Evolutionary conservation across 92 coral and sea anemone species (phyloP).

Genomic region (Paramuricea clavata): DNA sequence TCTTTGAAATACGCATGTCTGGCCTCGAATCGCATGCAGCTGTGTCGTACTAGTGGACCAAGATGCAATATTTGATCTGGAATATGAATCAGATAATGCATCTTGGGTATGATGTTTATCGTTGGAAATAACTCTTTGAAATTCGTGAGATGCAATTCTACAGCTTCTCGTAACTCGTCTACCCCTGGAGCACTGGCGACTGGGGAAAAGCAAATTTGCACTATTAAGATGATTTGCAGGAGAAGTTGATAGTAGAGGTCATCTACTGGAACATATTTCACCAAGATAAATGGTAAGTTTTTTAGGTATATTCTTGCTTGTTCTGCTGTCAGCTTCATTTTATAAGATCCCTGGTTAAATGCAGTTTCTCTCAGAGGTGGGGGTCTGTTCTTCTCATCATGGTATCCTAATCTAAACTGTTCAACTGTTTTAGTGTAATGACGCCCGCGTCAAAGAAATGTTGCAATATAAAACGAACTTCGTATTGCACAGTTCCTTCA

Average conservation of each 20-base stretch:
- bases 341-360: constrained; percentile 42
- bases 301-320: constrained; percentile 55
- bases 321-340: constrained; percentile 43
- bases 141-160: neutral
- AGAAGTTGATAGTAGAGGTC: constrained; percentile 47
- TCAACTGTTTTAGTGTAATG: constrained; percentile 6
- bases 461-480: neutral
- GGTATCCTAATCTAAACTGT: constrained; percentile 18
- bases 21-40: constrained; percentile 82
- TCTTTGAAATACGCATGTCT: constrained; percentile 74
- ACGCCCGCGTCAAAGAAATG: constrained; percentile 6
- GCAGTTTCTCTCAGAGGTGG: constrained; percentile 39
- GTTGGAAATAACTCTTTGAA: constrained; percentile 22
- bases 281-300: constrained; percentile 66
- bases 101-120: constrained; percentile 68
- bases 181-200: constrained; percentile 17
- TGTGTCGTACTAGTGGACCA: constrained; percentile 75
- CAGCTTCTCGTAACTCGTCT: neutral
- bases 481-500: constrained; percentile 57
- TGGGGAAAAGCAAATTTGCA: constrained; percentile 47
- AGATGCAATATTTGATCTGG: constrained; percentile 71
- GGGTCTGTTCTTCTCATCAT: constrained; percentile 36
- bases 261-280: constrained; percentile 57
- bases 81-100: constrained; percentile 76
- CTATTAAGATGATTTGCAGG: constrained; percentile 15